Evolutionary conservation across 2,113 vertebrate genomes (phyloP).

Genomic region (Panthera tigris): DNA sequence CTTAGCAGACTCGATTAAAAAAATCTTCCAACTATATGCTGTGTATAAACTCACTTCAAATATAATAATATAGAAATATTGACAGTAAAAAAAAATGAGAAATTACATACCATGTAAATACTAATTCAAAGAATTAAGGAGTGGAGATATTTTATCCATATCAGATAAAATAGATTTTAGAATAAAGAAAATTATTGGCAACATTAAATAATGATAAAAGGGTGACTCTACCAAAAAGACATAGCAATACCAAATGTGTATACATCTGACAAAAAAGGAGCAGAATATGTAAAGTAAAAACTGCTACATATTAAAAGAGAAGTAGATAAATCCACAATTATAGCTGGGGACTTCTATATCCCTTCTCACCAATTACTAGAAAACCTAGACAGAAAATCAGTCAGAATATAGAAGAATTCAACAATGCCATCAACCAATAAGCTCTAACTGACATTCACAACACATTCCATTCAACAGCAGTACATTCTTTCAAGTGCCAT

Average conservation of each 20-base stretch:
- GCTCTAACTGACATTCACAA: not conserved
- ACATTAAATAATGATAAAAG: not conserved
- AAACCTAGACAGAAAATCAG: not conserved
- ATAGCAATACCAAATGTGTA: not conserved
- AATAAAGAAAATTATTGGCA: not conserved
- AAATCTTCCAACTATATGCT: not conserved
- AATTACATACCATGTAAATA: not conserved
- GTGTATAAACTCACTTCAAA: not conserved
- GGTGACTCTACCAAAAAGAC: not conserved
- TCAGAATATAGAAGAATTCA: not conserved
- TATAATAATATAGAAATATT: not conserved
- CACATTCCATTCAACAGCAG: not conserved
- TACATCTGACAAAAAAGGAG: not conserved
- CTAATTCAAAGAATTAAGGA: not conserved
- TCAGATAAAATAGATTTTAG: not conserved
- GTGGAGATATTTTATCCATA: not conserved
- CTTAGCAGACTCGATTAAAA: not conserved
- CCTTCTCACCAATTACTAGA: not conserved
- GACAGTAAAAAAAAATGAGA: not conserved
- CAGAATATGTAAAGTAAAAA: not conserved
- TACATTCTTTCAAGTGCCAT: not conserved
- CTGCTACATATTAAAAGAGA: not conserved
- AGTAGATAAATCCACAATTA: not conserved
- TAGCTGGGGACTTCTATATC: not conserved
- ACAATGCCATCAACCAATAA: not conserved